These are phyloP conservation scores for Trichogramma pretiosum DNA, from an alignment of 1,140 invertebrate genomes.

Conservation along the genomic window DNA sequence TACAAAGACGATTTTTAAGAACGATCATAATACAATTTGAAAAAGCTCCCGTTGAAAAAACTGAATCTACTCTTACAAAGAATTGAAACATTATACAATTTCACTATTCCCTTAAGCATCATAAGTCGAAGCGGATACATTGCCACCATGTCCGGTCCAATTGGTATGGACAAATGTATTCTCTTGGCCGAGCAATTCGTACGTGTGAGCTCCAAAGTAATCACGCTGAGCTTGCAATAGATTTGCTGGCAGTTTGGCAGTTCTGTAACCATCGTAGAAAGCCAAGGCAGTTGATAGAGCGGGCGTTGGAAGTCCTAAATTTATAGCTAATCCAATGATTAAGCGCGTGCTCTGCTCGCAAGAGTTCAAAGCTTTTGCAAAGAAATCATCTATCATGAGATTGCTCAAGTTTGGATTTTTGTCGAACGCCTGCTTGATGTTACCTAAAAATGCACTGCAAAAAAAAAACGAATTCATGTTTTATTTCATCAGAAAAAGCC, in stretches of 20 bases:
- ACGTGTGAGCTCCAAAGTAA: constrained; percentile 99
- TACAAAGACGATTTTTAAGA: no score
- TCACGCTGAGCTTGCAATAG: constrained; percentile 92
- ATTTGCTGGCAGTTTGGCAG: constrained; percentile 77
- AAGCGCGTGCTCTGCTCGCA: constrained; percentile 68
- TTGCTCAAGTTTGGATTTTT: constrained; percentile 84
- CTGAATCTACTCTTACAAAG: no score
- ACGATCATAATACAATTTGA: no score
- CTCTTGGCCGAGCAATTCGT: constrained; percentile 79
- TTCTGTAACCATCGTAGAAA: constrained; percentile 94
- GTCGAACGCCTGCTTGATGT: constrained; percentile 94
- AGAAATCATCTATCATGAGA: constrained; percentile 92
- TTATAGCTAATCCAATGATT: constrained; percentile 55
- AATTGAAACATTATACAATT: no score
- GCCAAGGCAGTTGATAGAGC: constrained; percentile 86
- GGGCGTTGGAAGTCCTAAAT: constrained; percentile 83
- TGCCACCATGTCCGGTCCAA: constrained; percentile 97
- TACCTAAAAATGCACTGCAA: constrained; percentile 82
- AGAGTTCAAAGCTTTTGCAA: constrained; percentile 71
- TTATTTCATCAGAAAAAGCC: neutral
- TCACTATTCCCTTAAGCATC: constrained; percentile 76
- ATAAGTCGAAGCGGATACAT: constrained; percentile 92
- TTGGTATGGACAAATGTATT: constrained; percentile 94
- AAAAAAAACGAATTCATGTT: constrained; percentile 12
- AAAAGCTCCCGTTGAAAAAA: no score